phyloP scores from a whole-genome alignment of 2,888 invertebrate genomes.

The Heliconius erato region DNA sequence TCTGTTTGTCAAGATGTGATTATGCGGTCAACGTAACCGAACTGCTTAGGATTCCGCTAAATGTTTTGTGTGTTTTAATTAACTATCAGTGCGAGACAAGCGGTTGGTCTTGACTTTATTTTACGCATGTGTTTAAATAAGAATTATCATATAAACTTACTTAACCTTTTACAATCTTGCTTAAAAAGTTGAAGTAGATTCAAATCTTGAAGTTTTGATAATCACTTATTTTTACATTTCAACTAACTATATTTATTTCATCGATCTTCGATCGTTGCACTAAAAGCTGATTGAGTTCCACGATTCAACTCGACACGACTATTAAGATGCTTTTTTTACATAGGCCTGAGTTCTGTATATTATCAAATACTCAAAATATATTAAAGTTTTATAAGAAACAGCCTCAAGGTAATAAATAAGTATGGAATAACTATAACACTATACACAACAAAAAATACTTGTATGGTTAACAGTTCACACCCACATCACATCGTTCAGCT shows the following conservation, averaged over 20 bases:
- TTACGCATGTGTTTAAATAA: background rate
- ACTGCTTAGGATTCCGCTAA: slow-evolving; percentile 31
- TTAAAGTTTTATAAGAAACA: background rate
- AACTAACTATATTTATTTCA: too few species aligned
- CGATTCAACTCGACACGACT: too few species aligned
- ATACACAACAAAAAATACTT: background rate
- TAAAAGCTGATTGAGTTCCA: too few species aligned
- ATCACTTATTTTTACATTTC: too few species aligned
- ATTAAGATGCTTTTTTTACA: too few species aligned
- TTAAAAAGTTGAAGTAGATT: too few species aligned
- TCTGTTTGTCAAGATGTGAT: slow-evolving; percentile 34
- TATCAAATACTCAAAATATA: too few species aligned
- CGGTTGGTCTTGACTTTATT: slow-evolving; percentile 27
- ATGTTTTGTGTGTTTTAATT: slow-evolving; percentile 29
- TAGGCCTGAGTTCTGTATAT: too few species aligned
- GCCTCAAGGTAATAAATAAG: background rate
- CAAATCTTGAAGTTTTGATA: too few species aligned
- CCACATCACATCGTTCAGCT: slow-evolving; percentile 22
- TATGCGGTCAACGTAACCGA: slow-evolving; percentile 26
- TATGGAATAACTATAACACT: background rate
- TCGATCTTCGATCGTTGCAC: too few species aligned
- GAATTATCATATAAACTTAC: background rate
- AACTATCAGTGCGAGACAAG: slow-evolving; percentile 16
- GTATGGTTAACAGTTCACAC: background rate
- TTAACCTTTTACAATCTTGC: too few species aligned